Evolutionary conservation across 2,797 vertebrate species (phyloP).

Genomic region (Mareca strepera): DNA sequence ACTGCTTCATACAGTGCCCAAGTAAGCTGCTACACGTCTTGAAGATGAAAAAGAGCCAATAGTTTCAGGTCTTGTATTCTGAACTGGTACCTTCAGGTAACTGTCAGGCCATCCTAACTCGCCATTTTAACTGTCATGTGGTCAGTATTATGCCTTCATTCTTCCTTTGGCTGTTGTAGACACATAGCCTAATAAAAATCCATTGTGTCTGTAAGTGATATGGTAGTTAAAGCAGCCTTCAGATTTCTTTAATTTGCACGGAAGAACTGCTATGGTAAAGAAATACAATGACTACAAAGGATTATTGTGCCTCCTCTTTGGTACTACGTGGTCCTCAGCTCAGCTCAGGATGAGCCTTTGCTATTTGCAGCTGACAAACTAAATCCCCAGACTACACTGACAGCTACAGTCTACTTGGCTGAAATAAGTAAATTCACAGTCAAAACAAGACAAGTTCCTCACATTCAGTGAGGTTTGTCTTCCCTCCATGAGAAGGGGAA

Average conservation of each 20-base stretch:
- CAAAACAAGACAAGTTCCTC: not conserved
- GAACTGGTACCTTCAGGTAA: too few species aligned
- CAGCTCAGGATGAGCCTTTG: not conserved
- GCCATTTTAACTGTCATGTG: not conserved
- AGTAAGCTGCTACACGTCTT: not conserved
- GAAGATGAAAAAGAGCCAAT: not conserved
- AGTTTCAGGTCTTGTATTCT: not conserved
- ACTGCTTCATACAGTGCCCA: not conserved
- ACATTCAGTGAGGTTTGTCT: fast-evolving
- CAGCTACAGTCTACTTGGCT: not conserved
- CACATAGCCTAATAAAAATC: too few species aligned
- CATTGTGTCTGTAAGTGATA: not conserved
- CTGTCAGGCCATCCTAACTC: not conserved
- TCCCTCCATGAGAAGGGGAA: fast-evolving
- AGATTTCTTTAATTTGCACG: not conserved
- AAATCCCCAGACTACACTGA: not conserved
- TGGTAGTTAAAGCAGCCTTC: not conserved
- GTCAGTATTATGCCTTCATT: too few species aligned
- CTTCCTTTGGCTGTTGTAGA: not conserved
- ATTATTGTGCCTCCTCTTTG: not conserved
- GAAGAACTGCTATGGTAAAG: not conserved
- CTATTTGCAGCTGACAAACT: not conserved
- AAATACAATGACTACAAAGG: not conserved
- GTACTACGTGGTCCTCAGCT: not conserved
- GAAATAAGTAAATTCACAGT: not conserved